Percentiles rank a stretch among this genome's conserved stretches.
phyloP scores from a whole-genome alignment of 2,888 invertebrate species.

The Rugalucina vietnamica region DNA sequence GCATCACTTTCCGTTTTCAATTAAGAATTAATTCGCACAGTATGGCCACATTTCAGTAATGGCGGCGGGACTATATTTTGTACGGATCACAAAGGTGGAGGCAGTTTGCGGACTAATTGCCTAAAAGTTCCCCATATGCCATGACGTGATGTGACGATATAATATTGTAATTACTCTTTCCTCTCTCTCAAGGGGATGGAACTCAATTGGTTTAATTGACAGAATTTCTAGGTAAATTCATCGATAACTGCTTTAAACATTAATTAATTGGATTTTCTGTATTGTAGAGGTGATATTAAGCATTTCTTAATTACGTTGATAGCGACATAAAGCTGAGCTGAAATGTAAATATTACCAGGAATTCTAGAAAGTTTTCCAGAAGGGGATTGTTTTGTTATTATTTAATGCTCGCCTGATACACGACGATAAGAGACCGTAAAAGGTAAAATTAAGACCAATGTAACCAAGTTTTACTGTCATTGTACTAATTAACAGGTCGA shows the following conservation, averaged over 20 bases:
- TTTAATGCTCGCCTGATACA: constrained; percentile 12
- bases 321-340: constrained; percentile 2
- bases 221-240: constrained; percentile 61
- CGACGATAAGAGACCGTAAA: constrained; percentile 1
- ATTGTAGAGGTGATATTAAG: constrained; percentile 23
- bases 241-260: constrained; percentile 60
- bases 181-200: constrained; percentile 57
- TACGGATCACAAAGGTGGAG: not conserved
- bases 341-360: constrained; percentile 11
- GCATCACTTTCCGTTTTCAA: constrained; percentile 60
- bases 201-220: constrained; percentile 64
- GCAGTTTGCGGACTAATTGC: constrained; percentile 55
- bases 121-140: constrained; percentile 54
- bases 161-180: constrained; percentile 65
- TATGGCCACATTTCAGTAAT: constrained; percentile 32
- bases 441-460: not conserved
- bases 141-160: constrained; percentile 60
- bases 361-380: not conserved
- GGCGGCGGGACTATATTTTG: not conserved
- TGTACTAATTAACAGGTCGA: not conserved
- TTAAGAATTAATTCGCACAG: constrained; percentile 60
- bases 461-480: not conserved
- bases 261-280: constrained; percentile 63
- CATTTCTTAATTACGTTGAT: constrained; percentile 16
- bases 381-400: not conserved